phyloP scores from a whole-genome alignment of 2,888 invertebrate species.

The Oscheius sp. region DNA sequence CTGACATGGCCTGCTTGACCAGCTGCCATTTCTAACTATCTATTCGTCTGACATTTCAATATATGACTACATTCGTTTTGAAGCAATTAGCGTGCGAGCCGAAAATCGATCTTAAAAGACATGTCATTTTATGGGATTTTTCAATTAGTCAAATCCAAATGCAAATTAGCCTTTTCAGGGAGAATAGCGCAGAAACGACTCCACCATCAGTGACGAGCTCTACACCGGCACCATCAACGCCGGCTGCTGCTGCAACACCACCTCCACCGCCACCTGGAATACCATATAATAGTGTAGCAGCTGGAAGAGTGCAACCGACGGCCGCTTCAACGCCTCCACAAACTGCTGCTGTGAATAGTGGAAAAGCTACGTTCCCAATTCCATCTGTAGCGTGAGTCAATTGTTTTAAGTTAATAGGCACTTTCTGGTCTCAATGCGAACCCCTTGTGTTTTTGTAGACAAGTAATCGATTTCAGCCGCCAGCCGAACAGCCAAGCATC shows the following conservation, averaged over 20 bases:
- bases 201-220: neutral
- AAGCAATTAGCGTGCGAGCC: too few species aligned
- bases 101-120: too few species aligned
- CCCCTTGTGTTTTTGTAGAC: neutral
- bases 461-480: slow-evolving; percentile 25
- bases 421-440: neutral
- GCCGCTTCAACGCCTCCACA: slow-evolving; percentile 27
- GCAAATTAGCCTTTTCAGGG: slow-evolving; percentile 16
- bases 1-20: too few species aligned
- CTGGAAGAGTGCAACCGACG: slow-evolving; percentile 41
- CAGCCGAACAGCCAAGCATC: slow-evolving; percentile 23
- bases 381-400: slow-evolving; percentile 29
- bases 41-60: too few species aligned
- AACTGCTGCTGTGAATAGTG: slow-evolving; percentile 12
- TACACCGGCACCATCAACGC: slow-evolving; percentile 4
- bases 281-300: slow-evolving; percentile 67
- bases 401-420: neutral
- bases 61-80: too few species aligned
- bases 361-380: slow-evolving; percentile 29
- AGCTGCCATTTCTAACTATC: too few species aligned
- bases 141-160: too few species aligned
- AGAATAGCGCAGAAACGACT: slow-evolving; percentile 11
- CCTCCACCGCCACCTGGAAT: slow-evolving; percentile 63
- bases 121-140: too few species aligned
- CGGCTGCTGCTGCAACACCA: slow-evolving; percentile 66